A percentile compares a stretch with the other conserved stretches of the same genome.
These are phyloP conservation scores for Prionace glauca DNA, from an alignment of 2,797 vertebrate genomes.

Conservation along the genomic window DNA sequence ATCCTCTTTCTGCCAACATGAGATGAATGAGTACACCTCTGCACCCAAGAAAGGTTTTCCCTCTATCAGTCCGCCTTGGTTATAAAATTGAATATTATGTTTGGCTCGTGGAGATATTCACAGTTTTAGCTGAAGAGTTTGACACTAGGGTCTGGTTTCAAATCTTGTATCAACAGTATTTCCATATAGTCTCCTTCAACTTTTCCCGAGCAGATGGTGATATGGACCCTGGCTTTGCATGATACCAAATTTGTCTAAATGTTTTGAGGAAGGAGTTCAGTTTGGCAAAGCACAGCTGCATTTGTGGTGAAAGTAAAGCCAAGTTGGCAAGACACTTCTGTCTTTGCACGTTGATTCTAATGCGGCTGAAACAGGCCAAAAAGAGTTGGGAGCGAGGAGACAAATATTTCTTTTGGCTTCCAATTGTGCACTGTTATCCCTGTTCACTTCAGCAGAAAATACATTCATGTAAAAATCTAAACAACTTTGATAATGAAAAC, in stretches of 20 bases:
- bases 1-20: not conserved
- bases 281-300: not conserved
- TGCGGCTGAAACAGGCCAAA: not conserved
- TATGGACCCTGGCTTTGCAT: not conserved
- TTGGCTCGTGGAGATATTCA: not conserved
- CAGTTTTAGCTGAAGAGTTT: not conserved
- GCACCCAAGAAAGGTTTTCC: not conserved
- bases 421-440: not conserved
- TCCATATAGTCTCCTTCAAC: not conserved
- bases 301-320: not conserved
- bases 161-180: not conserved
- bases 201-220: not conserved
- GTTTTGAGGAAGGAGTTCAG: not conserved
- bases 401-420: not conserved
- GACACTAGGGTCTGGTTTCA: not conserved
- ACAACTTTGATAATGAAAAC: not conserved
- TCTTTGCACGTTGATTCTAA: not conserved
- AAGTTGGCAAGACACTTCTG: not conserved
- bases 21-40: not conserved
- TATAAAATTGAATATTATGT: not conserved
- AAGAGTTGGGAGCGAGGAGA: not conserved
- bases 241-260: not conserved
- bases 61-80: not conserved
- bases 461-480: not conserved
- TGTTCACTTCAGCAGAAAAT: not conserved